These are phyloP conservation scores for Nasua narica DNA, from an alignment of 2,797 vertebrate genomes.

Conservation along the genomic window DNA sequence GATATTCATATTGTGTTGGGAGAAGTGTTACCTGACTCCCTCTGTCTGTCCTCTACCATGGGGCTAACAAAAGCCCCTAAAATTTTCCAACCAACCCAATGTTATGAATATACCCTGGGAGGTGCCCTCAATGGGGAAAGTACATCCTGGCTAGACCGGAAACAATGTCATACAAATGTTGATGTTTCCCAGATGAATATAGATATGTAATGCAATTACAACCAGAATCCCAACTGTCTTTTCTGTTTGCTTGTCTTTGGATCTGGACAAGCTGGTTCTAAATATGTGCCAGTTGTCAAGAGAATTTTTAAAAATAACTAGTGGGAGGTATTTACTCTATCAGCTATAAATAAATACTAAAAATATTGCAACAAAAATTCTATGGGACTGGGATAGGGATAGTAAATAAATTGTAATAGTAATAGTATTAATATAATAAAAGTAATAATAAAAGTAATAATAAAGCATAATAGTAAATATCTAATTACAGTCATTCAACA, in stretches of 20 bases:
- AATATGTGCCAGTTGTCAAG: slow-evolving; percentile 38
- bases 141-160: not conserved
- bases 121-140: not conserved
- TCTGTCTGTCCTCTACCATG: not conserved
- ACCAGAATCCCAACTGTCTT: not conserved
- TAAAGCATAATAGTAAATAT: slow-evolving; percentile 11
- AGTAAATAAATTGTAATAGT: slow-evolving; percentile 1
- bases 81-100: not conserved
- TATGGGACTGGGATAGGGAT: not conserved
- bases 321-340: not conserved
- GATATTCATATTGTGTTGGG: not conserved
- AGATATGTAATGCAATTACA: not conserved
- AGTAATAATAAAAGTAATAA: too few relatives aligned
- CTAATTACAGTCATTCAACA: not conserved
- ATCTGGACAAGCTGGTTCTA: slow-evolving; percentile 15
- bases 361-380: slow-evolving; percentile 16
- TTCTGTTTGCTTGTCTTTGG: slow-evolving; percentile 44
- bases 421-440: too few relatives aligned
- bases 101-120: not conserved
- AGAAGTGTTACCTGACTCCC: not conserved
- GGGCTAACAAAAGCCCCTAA: not conserved
- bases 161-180: not conserved
- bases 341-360: not conserved
- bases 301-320: slow-evolving; percentile 28
- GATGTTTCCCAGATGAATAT: not conserved